These are phyloP conservation scores for Marmota monax DNA, from an alignment of 2,113 vertebrate species.

Conservation along the genomic window DNA sequence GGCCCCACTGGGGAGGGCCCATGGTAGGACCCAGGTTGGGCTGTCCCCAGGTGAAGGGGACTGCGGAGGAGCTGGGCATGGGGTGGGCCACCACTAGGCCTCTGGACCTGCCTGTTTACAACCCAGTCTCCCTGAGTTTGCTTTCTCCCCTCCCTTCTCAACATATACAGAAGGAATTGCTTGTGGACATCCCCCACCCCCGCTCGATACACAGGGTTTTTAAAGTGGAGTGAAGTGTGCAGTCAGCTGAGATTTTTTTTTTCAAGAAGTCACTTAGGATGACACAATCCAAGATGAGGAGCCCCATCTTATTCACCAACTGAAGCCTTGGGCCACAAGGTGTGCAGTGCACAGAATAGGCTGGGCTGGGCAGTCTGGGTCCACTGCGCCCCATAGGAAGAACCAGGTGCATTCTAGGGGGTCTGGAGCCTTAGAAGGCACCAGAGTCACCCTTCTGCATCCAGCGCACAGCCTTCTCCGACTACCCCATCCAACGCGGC, in stretches of 20 bases:
- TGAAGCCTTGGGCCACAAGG: not conserved
- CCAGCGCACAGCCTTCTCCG: too few relatives aligned
- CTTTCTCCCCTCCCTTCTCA: not conserved
- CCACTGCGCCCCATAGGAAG: not conserved
- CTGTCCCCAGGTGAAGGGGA: too few relatives aligned
- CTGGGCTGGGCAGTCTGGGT: not conserved
- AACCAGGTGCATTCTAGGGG: not conserved
- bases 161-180: not conserved
- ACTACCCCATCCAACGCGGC: too few relatives aligned
- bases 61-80: too few relatives aligned
- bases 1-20: too few relatives aligned
- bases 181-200: not conserved
- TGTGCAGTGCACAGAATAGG: too few relatives aligned
- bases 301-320: not conserved
- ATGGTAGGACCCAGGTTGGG: too few relatives aligned
- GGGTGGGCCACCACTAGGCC: too few relatives aligned
- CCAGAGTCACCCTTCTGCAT: not conserved
- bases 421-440: not conserved
- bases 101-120: too few relatives aligned
- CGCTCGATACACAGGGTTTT: not conserved
- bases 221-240: not conserved
- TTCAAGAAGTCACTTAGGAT: not conserved
- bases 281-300: not conserved
- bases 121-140: too few relatives aligned
- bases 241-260: not conserved